A percentile compares a stretch with the other conserved stretches of the same genome.
Evolutionary conservation across 2,113 vertebrate genomes (phyloP).

Genomic region (Pygoscelis adeliae): DNA sequence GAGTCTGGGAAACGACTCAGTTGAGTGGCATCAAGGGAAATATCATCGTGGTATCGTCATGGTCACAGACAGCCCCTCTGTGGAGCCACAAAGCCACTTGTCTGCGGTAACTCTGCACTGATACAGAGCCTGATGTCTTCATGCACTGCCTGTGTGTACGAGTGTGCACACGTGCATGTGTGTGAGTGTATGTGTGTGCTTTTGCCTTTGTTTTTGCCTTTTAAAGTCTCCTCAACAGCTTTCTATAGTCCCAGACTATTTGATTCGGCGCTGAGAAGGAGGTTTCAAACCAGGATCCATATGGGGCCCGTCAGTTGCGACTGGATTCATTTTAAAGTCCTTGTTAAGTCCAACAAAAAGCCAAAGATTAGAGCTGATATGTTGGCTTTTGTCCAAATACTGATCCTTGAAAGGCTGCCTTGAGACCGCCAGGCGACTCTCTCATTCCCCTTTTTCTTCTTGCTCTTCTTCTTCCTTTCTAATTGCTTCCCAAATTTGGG

Average conservation of each 20-base stretch:
- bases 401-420: conserved; percentile 62
- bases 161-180: too few species aligned
- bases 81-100: background rate
- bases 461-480: conserved; percentile 48
- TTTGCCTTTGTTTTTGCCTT: background rate
- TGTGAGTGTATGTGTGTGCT: background rate
- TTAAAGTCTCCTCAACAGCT: background rate
- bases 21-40: conserved; percentile 11
- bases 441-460: conserved; percentile 23
- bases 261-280: background rate
- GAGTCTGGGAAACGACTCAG: background rate
- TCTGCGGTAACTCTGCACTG: background rate
- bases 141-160: background rate
- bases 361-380: conserved; percentile 71
- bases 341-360: conserved; percentile 68
- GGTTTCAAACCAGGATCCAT: conserved; percentile 55
- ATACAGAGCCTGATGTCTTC: fast-evolving
- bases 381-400: conserved; percentile 54
- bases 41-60: background rate
- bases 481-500: conserved; percentile 27
- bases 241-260: background rate
- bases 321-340: conserved; percentile 68
- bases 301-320: conserved; percentile 58
- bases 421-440: conserved; percentile 26
- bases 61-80: conserved; percentile 27